Evolutionary conservation across 2,797 vertebrate genomes (phyloP).

Genomic region (Austrolebias charrua): DNA sequence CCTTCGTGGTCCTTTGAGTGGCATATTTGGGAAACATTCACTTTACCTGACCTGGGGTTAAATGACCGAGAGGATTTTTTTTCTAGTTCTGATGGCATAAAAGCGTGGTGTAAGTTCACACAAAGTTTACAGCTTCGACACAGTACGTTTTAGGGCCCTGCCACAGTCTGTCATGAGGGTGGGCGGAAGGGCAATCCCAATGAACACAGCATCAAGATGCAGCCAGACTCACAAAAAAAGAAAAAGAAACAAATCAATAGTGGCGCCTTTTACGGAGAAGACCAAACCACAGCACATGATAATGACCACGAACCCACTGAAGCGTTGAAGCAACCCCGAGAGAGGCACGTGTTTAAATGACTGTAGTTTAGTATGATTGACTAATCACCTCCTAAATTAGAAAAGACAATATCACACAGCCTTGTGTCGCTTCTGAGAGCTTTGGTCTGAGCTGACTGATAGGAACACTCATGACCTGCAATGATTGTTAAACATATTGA

Average conservation of each 20-base stretch:
- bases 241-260: constrained; percentile 71
- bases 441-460: constrained; percentile 34
- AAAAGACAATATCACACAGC: constrained; percentile 66
- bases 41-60: constrained; percentile 49
- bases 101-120: constrained; percentile 56
- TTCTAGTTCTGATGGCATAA: constrained; percentile 18
- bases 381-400: constrained; percentile 67
- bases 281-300: constrained; percentile 61
- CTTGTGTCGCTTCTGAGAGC: constrained; percentile 38
- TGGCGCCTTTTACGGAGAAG: constrained; percentile 56
- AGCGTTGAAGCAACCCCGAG: constrained; percentile 57
- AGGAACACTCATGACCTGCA: constrained; percentile 39
- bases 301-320: constrained; percentile 69
- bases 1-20: constrained; percentile 31
- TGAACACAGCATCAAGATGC: constrained; percentile 45
- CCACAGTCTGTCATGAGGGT: constrained; percentile 36
- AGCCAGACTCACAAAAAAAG: constrained; percentile 49
- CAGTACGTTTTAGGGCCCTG: constrained; percentile 27
- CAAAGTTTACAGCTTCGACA: constrained; percentile 61
- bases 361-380: constrained; percentile 64
- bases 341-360: constrained; percentile 60
- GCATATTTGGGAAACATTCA: constrained; percentile 41
- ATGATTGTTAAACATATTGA: constrained; percentile 57
- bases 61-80: constrained; percentile 35
- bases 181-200: constrained; percentile 59